A percentile compares a stretch with the other conserved stretches of the same genome.
Conservation (phyloP, 2,797 vertebrate genomes). For the Platyrinchus mystaceus region DNA sequence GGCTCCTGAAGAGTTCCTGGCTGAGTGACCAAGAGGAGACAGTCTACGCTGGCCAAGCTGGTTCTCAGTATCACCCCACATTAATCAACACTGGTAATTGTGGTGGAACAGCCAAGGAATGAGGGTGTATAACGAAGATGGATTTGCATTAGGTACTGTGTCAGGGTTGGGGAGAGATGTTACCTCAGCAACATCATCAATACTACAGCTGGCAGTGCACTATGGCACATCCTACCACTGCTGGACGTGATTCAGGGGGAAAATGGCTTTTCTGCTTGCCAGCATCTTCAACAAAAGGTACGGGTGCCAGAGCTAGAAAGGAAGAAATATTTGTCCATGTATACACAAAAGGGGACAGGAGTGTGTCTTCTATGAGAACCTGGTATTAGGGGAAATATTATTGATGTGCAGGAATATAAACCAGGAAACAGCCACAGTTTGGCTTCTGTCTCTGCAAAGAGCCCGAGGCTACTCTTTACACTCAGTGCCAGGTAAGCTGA, state of each 20-base stretch:
- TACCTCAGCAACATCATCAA: rapidly evolving
- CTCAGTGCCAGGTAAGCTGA: not conserved
- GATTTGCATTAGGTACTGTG: not conserved
- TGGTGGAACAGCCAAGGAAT: not conserved
- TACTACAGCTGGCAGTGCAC: not conserved
- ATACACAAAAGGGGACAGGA: not conserved
- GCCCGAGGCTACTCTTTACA: not conserved
- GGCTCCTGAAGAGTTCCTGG: not conserved
- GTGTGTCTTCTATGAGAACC: not conserved
- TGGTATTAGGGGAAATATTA: not conserved
- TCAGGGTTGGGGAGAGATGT: not conserved
- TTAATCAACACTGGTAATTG: not conserved
- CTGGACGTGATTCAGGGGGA: not conserved
- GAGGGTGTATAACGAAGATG: not conserved
- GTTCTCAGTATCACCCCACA: not conserved
- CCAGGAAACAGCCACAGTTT: not conserved
- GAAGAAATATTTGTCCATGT: not conserved
- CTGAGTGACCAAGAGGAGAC: not conserved
- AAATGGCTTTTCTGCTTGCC: not conserved
- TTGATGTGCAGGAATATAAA: constrained; percentile 4
- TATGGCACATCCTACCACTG: not conserved
- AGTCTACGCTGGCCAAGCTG: not conserved
- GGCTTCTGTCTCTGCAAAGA: not conserved
- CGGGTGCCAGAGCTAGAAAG: not conserved
- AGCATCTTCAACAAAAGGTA: not conserved